Evolutionary conservation across 2,797 vertebrate genomes (phyloP), one percentile per base, ranked within the genome.

Genomic region (Poecile montanus): DNA sequence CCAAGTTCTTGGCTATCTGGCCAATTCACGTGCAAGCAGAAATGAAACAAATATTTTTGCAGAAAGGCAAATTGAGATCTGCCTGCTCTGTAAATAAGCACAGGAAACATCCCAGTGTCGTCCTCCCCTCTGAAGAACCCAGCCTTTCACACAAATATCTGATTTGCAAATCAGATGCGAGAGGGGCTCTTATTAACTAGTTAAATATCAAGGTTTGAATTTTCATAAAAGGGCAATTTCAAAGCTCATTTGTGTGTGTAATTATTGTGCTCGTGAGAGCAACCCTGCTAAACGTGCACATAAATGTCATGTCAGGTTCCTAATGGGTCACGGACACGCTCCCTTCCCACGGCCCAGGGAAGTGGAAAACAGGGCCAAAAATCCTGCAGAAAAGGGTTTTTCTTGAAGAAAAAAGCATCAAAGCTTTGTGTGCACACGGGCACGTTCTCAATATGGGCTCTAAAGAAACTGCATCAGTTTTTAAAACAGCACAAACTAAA

Each of bases 151-250:
- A 42, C 62, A 38, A 90, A 86, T 38, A 74, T 19, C 91, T 91
- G 92, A 93, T 90, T 95, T 94, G 76, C 83, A 91, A 96, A 94
- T 84, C 63, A 88, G 60, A 86, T 82, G 80, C 77, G 5, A 74
- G 85, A 79, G 80, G 66, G 38, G 53, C 80, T 88, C 88, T 90
- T 91, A 90, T 82, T 91, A 94, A 95, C 86, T 21, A 61, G 87
- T 93, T 94, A 96, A 95, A 95, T 96, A 96, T 86, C 95, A 95
- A 95, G 88, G 94, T 88, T 94, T 88, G 95, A 54, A 88, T 96
- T 95, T 91, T 93, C 91, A 84, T 86, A 77, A 96, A 96, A 96
- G 93, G 96, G 89, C 94, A 97, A 96, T 96, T 97, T 97, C 94
- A 26, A 22, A 87, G 88, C 94, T 96, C 95, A 65, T 96, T 86